A percentile compares a stretch with the other conserved stretches of the same genome.
phyloP scores from a whole-genome alignment of 1,140 invertebrate genomes.

The Lineus longissimus region DNA sequence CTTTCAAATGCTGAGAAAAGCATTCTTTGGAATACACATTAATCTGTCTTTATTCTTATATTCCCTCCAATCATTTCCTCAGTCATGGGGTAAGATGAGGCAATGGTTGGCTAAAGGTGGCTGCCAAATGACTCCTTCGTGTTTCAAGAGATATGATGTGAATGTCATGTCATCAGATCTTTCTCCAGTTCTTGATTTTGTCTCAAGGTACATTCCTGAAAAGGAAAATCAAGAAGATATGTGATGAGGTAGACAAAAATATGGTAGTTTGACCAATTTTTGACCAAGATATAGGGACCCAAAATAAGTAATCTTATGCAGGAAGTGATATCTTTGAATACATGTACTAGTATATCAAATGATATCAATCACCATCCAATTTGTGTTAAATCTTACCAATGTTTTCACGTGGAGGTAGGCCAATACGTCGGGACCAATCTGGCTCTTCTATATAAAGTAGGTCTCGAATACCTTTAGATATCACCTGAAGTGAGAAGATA shows the following conservation, averaged over 20 bases:
- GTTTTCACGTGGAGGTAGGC: constrained; percentile 40
- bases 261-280: background rate
- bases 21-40: too few relatives aligned
- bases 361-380: too few relatives aligned
- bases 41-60: too few relatives aligned
- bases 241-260: background rate
- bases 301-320: constrained; percentile 2
- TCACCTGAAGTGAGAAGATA: constrained; percentile 38
- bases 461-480: constrained; percentile 47
- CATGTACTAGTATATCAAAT: too few relatives aligned
- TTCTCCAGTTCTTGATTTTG: constrained; percentile 35
- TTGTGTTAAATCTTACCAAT: too few relatives aligned
- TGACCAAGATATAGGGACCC: background rate
- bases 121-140: constrained; percentile 37
- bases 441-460: constrained; percentile 47
- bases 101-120: constrained; percentile 44
- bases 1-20: too few relatives aligned
- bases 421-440: constrained; percentile 48
- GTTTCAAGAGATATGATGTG: constrained; percentile 31
- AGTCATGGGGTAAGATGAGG: constrained; percentile 32
- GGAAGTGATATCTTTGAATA: too few relatives aligned
- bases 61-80: too few relatives aligned
- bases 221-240: constrained; percentile 2
- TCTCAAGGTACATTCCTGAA: constrained; percentile 42
- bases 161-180: constrained; percentile 35